Percentiles rank a stretch among this genome's conserved stretches.
These are phyloP conservation scores for Atta cephalotes DNA, from an alignment of 1,140 invertebrate species.

Conservation along the genomic window DNA sequence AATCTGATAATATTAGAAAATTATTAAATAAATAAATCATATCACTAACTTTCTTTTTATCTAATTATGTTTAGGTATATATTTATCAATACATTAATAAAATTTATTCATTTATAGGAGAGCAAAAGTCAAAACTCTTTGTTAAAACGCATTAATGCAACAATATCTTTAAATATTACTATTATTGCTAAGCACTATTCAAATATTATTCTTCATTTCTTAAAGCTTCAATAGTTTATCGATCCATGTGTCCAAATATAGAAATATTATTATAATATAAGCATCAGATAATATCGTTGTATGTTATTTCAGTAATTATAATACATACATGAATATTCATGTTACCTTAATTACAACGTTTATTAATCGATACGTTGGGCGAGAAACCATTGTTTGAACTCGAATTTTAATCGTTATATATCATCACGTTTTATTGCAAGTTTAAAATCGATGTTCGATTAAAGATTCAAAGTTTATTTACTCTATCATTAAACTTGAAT, in stretches of 20 bases:
- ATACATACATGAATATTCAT: conserved; percentile 59
- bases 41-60: neutral
- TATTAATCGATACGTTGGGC: conserved; percentile 57
- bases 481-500: conserved; percentile 53
- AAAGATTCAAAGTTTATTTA: conserved; percentile 62
- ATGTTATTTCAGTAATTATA: conserved; percentile 59
- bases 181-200: neutral
- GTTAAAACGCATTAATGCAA: conserved; percentile 4
- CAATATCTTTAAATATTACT: neutral
- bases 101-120: neutral
- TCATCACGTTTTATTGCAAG: conserved; percentile 36
- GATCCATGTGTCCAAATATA: conserved; percentile 32
- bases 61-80: neutral
- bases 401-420: conserved; percentile 55
- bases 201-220: neutral
- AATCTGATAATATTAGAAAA: conserved; percentile 4
- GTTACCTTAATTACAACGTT: conserved; percentile 60
- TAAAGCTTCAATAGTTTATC: conserved; percentile 49
- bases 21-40: neutral
- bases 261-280: conserved; percentile 46
- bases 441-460: conserved; percentile 55
- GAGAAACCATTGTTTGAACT: conserved; percentile 51
- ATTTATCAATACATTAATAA: neutral
- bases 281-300: conserved; percentile 44
- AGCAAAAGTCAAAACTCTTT: neutral